Conservation (phyloP, 30 jellyfish, hydroid and myxozoan species). For the Catostylus mosaicus region DNA sequence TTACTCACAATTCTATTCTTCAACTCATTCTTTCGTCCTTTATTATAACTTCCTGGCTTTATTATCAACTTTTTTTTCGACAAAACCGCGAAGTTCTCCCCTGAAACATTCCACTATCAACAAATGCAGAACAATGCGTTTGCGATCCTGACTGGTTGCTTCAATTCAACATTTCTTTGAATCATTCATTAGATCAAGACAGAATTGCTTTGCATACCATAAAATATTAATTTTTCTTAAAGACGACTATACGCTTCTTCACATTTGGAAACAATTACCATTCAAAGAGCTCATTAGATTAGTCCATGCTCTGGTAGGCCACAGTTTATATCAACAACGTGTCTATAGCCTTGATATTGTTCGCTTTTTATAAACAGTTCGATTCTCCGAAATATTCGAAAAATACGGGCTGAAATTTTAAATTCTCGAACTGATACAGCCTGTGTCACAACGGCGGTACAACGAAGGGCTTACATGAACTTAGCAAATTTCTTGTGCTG, state of each 20-base stretch:
- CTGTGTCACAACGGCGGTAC: too few relatives aligned
- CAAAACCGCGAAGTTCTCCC: neutral
- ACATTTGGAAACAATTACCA: neutral
- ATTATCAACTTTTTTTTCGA: neutral
- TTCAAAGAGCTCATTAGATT: neutral
- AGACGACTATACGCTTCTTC: neutral
- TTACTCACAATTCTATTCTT: neutral
- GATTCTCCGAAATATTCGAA: too few relatives aligned
- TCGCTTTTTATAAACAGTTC: too few relatives aligned
- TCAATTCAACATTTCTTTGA: neutral
- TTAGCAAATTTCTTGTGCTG: too few relatives aligned
- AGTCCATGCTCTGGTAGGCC: neutral
- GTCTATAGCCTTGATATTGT: neutral
- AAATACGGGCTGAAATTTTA: too few relatives aligned
- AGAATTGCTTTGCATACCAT: neutral
- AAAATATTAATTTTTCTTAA: neutral
- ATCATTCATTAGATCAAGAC: neutral
- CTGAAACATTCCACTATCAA: neutral
- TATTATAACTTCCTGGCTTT: neutral
- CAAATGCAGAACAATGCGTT: neutral
- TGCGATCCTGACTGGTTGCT: neutral
- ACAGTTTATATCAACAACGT: neutral
- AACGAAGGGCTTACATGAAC: too few relatives aligned
- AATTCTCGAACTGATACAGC: too few relatives aligned
- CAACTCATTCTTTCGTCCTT: neutral